phyloP scores from a whole-genome alignment of 2,113 vertebrate species.

The Gnathonemus echidnorhynchus region DNA sequence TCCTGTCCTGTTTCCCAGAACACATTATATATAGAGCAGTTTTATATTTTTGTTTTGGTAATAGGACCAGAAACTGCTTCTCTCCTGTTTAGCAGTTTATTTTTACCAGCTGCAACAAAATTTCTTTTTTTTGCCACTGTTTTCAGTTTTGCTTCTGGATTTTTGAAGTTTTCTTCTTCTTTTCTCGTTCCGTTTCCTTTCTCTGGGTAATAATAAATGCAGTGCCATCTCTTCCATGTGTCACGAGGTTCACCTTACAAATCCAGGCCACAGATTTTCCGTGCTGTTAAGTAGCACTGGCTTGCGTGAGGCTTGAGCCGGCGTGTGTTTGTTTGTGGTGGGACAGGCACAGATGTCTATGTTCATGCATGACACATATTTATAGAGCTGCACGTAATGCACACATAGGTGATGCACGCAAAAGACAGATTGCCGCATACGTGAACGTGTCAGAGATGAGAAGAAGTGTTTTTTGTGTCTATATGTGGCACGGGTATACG shows the following conservation, averaged over 20 bases:
- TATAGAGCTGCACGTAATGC: neutral
- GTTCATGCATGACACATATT: neutral
- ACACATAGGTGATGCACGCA: constrained; percentile 9
- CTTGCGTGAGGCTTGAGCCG: neutral
- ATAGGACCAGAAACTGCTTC: neutral
- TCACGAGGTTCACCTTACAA: neutral
- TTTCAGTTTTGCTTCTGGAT: neutral
- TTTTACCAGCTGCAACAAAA: neutral
- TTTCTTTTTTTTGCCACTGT: neutral
- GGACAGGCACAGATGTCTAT: constrained; percentile 6
- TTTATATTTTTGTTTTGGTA: neutral
- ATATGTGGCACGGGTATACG: neutral
- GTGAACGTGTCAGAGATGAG: neutral
- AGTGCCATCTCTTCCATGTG: neutral
- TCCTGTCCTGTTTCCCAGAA: neutral
- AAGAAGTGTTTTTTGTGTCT: neutral
- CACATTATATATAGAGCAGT: neutral
- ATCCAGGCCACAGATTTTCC: neutral
- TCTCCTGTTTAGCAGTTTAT: neutral
- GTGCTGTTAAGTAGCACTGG: neutral
- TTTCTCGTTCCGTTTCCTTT: neutral
- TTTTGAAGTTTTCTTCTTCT: neutral
- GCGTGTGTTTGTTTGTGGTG: neutral
- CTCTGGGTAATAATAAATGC: neutral
- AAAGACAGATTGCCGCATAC: neutral